These are phyloP conservation scores for Siniperca obscura DNA, from an alignment of 2,797 vertebrate genomes.

Conservation along the genomic window DNA sequence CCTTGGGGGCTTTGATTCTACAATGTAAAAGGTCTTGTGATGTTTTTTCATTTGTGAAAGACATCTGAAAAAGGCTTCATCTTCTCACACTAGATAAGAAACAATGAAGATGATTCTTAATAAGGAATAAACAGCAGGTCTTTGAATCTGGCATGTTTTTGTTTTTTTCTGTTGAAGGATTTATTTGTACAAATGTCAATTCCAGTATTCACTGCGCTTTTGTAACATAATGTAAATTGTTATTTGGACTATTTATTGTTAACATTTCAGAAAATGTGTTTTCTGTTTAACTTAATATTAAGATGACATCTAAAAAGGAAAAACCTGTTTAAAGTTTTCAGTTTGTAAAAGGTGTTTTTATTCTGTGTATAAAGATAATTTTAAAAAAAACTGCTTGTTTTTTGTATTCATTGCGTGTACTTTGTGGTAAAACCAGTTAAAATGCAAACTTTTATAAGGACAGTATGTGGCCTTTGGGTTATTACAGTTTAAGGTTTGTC, in stretches of 20 bases:
- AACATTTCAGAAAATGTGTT: slow-evolving; percentile 87
- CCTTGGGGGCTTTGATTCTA: slow-evolving; percentile 44
- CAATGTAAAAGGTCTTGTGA: slow-evolving; percentile 48
- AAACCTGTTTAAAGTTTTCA: slow-evolving; percentile 88
- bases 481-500: not conserved
- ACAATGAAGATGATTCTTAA: slow-evolving; percentile 44
- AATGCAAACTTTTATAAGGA: not conserved
- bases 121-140: slow-evolving; percentile 53
- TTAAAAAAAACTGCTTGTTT: slow-evolving; percentile 32
- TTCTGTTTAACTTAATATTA: slow-evolving; percentile 93
- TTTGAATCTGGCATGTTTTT: slow-evolving; percentile 50
- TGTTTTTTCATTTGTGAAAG: slow-evolving; percentile 37
- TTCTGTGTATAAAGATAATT: slow-evolving; percentile 91
- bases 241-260: slow-evolving; percentile 97
- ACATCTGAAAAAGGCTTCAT: slow-evolving; percentile 38
- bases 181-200: slow-evolving; percentile 83
- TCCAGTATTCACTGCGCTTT: slow-evolving; percentile 91
- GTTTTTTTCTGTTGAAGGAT: slow-evolving; percentile 48
- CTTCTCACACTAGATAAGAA: slow-evolving; percentile 55
- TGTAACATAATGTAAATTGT: slow-evolving; percentile 97
- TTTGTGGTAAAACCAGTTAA: not conserved
- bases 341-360: slow-evolving; percentile 95
- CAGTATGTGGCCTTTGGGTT: not conserved
- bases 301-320: slow-evolving; percentile 87
- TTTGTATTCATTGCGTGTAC: slow-evolving; percentile 20